Conservation (phyloP, 2,888 invertebrate species). For the Agrochola lychnidis region DNA sequence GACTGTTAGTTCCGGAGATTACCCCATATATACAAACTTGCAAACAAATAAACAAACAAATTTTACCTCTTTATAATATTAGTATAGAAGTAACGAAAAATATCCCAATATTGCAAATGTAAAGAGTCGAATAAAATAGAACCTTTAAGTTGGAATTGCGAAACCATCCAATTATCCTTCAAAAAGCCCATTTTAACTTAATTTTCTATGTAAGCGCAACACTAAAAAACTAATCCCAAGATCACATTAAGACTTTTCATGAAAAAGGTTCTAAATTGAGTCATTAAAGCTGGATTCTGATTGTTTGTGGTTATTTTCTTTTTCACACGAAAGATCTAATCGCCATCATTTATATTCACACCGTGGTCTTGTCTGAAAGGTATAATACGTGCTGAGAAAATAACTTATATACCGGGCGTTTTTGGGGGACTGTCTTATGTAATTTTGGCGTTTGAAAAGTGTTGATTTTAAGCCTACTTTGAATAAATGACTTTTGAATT, state of each 20-base stretch:
- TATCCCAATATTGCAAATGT: not conserved
- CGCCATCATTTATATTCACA: slow-evolving; percentile 24
- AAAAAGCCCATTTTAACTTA: slow-evolving; percentile 14
- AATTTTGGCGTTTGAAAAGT: no score
- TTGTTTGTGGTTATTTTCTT: slow-evolving; percentile 13
- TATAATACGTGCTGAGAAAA: not conserved
- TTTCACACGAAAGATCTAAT: slow-evolving; percentile 2
- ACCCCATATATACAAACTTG: no score
- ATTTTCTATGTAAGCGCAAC: not conserved
- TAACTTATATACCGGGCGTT: no score
- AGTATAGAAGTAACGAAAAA: not conserved
- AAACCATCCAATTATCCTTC: slow-evolving; percentile 6
- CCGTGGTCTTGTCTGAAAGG: not conserved
- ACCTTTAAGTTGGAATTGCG: slow-evolving; percentile 1
- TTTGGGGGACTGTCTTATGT: no score
- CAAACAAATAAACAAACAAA: no score
- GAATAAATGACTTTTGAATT: no score
- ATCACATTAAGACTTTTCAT: not conserved
- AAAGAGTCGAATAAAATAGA: slow-evolving; percentile 2
- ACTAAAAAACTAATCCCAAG: slow-evolving; percentile 19
- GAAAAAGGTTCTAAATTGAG: slow-evolving; percentile 20
- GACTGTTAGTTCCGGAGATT: no score
- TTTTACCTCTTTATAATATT: no score
- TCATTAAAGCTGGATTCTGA: not conserved
- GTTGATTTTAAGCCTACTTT: no score